Evolutionary conservation across 1,140 invertebrate species (phyloP), one percentile per base, ranked within the genome.

Genomic region (Drosophila santomea): DNA sequence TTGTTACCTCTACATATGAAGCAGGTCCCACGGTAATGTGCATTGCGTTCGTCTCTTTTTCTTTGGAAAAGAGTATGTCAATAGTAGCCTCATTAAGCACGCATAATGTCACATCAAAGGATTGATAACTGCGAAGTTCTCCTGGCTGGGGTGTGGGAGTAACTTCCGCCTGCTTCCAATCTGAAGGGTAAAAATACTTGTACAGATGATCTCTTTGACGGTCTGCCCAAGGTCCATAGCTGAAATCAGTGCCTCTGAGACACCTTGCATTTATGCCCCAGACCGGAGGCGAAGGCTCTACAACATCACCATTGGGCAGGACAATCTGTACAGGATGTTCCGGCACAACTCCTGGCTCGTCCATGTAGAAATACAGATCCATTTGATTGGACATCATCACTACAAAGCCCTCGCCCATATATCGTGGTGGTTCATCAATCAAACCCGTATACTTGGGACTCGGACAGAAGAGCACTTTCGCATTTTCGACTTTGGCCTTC

Each of bases 171-270:
- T 95, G 94, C 81, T 96, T 95, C 93, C 96, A 98, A 92, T 98
- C 97, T 64, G 97, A 96, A 4, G 98, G 98, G 92, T 97, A 99
- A 92, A 99, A 99, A 92, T 99, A 99, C 93, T 96, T 98, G 92
- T 97, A 99, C 15, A 99, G 93, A 93, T 98, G 96, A 92, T 99
- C 98, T 63, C 98, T 94, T 92, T 99, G 98, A 44, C 98, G 94
- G 92, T 99, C 98, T 6, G 98, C 98, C 98, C 98, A 99, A 4
- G 99, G 98, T 2, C 98, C 98, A 89, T 99, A 99, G 92, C 98
- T 98, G 80, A 99, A 98, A 91, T 99, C 97, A 0, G 98, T 99
- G 23, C 95, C 98, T 94, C 99, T 98, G 2, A 98, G 97, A 94
- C 98, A 99, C 92, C 98, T 98, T 17, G 99, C 97, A 92, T 98